Conservation (phyloP, 2,797 vertebrate genomes). For the Pseudocheirus occidentalis region DNA sequence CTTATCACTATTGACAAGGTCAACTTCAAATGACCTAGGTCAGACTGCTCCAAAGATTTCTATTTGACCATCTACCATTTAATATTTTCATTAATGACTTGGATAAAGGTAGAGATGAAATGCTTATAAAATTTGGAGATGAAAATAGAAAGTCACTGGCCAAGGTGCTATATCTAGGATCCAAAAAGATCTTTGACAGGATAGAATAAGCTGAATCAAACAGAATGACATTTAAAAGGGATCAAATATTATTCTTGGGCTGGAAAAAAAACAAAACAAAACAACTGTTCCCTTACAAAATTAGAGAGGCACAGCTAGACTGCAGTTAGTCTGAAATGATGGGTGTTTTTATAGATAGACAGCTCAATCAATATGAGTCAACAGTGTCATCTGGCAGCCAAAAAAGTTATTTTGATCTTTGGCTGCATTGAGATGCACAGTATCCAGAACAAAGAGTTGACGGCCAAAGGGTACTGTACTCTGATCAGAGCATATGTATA, state of each 20-base stretch:
- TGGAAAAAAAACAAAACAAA: neutral
- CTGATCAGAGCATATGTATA: neutral
- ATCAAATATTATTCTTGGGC: neutral
- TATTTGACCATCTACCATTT: neutral
- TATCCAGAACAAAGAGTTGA: neutral
- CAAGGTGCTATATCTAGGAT: neutral
- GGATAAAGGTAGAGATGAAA: neutral
- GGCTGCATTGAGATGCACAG: neutral
- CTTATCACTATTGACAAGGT: neutral
- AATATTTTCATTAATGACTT: neutral
- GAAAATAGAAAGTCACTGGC: neutral
- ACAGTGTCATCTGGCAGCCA: neutral
- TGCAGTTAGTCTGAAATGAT: neutral
- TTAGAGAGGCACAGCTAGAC: neutral
- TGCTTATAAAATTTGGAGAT: neutral
- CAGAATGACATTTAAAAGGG: neutral
- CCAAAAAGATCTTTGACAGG: neutral
- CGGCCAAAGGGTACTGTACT: neutral
- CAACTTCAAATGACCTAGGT: neutral
- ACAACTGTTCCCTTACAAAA: neutral
- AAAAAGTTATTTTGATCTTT: neutral
- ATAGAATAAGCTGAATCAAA: neutral
- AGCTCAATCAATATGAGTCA: neutral
- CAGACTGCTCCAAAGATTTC: neutral
- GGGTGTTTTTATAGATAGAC: neutral